Conservation (phyloP, 2,797 vertebrate genomes). For the Lerista edwardsae region DNA sequence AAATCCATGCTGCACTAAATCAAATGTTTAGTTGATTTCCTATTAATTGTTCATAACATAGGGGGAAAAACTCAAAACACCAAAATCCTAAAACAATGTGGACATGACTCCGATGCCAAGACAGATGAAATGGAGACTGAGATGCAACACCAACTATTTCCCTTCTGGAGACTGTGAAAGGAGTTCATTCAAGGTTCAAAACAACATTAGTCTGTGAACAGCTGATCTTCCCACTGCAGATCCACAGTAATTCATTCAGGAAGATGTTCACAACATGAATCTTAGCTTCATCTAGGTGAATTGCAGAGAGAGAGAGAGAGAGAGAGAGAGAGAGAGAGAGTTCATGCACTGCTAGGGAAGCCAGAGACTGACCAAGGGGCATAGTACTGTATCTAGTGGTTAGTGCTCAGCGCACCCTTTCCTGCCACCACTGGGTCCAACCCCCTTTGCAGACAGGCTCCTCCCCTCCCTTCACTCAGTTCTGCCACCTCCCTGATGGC, state of each 20-base stretch:
- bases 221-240: neutral
- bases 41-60: neutral
- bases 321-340: no score
- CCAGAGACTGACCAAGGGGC: no score
- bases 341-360: neutral
- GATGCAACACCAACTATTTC: constrained; percentile 3
- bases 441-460: no score
- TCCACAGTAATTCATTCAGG: neutral
- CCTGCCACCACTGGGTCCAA: no score
- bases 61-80: neutral
- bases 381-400: no score
- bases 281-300: neutral
- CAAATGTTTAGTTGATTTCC: no score
- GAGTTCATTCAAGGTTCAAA: constrained; percentile 13
- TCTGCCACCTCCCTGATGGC: no score
- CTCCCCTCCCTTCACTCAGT: no score
- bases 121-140: neutral
- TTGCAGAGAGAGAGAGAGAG: neutral
- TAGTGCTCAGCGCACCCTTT: no score
- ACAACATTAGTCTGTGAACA: neutral
- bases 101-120: neutral
- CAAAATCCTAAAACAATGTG: neutral
- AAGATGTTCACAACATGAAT: neutral
- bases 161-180: neutral
- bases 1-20: neutral